Evolutionary conservation across 2,797 vertebrate genomes (phyloP).

Genomic region (Sebastes elongatus): DNA sequence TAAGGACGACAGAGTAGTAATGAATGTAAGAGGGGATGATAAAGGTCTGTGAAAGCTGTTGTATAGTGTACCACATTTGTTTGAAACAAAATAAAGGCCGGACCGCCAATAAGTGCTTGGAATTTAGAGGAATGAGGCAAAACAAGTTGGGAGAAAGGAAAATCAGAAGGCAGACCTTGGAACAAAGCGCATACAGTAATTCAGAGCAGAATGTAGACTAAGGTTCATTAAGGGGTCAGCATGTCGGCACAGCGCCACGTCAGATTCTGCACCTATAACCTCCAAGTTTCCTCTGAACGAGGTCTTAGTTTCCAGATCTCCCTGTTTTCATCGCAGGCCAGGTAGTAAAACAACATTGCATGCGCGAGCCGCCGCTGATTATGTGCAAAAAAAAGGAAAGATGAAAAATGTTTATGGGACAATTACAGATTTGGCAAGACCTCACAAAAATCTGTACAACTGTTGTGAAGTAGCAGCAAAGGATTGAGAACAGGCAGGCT

Average conservation of each 20-base stretch:
- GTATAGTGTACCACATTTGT: neutral
- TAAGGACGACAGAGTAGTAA: neutral
- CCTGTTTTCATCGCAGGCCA: slow-evolving; percentile 64
- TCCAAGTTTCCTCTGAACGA: slow-evolving; percentile 37
- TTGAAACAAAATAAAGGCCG: slow-evolving; percentile 6
- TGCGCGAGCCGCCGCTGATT: slow-evolving; percentile 56
- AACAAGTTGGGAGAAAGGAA: slow-evolving; percentile 23
- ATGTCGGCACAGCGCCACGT: slow-evolving; percentile 42
- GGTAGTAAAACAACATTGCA: slow-evolving; percentile 67
- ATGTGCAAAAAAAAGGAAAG: slow-evolving; percentile 25
- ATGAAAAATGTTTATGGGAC: slow-evolving; percentile 71
- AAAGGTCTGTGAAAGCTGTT: neutral
- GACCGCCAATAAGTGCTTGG: neutral
- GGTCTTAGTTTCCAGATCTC: slow-evolving; percentile 57
- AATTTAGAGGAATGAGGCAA: slow-evolving; percentile 24
- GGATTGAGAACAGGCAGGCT: slow-evolving; percentile 17
- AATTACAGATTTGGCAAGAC: slow-evolving; percentile 71
- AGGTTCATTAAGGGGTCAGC: slow-evolving; percentile 61
- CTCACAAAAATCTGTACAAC: slow-evolving; percentile 61
- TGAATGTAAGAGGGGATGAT: neutral
- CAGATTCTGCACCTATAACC: slow-evolving; percentile 35
- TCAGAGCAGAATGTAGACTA: slow-evolving; percentile 41
- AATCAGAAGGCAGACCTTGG: slow-evolving; percentile 15
- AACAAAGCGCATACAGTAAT: slow-evolving; percentile 41
- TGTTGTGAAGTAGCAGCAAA: slow-evolving; percentile 48